These are phyloP conservation scores for Mus caroli DNA, from an alignment of 2,797 vertebrate species.

Conservation along the genomic window DNA sequence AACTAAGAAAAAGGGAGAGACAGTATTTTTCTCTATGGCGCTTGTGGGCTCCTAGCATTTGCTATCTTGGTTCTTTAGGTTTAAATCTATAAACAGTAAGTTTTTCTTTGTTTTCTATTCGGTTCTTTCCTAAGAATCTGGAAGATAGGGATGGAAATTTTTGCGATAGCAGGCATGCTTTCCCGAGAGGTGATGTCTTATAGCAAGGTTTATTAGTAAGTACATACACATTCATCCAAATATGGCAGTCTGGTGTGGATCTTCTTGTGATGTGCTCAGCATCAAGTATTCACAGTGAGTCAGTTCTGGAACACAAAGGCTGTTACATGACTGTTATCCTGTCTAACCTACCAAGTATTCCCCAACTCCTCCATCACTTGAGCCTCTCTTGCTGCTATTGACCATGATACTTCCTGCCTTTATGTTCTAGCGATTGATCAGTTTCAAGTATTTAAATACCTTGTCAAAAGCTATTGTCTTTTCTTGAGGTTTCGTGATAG, in stretches of 20 bases:
- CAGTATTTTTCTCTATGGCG: background rate
- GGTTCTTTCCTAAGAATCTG: conserved; percentile 18
- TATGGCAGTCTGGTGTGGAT: background rate
- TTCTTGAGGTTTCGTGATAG: conserved; percentile 77
- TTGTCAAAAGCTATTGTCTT: conserved; percentile 79
- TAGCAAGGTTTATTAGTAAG: conserved; percentile 48
- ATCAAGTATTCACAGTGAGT: background rate
- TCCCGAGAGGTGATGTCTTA: background rate
- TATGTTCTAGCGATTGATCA: conserved; percentile 63
- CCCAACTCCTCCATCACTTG: conserved; percentile 20
- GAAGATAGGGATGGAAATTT: background rate
- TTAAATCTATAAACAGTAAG: background rate
- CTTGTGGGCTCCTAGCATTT: background rate
- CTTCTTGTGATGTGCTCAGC: conserved; percentile 12
- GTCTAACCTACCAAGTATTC: conserved; percentile 14
- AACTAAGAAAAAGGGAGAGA: background rate
- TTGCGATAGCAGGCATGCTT: background rate
- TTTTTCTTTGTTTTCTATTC: background rate
- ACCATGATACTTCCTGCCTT: conserved; percentile 64
- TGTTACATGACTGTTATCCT: conserved; percentile 9
- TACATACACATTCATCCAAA: background rate
- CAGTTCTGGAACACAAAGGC: conserved; percentile 51
- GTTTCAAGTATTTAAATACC: conserved; percentile 80
- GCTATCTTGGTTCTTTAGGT: background rate
- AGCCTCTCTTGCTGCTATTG: background rate